Evolutionary conservation across 2,888 invertebrate species (phyloP).

Genomic region (Thyatira batis): DNA sequence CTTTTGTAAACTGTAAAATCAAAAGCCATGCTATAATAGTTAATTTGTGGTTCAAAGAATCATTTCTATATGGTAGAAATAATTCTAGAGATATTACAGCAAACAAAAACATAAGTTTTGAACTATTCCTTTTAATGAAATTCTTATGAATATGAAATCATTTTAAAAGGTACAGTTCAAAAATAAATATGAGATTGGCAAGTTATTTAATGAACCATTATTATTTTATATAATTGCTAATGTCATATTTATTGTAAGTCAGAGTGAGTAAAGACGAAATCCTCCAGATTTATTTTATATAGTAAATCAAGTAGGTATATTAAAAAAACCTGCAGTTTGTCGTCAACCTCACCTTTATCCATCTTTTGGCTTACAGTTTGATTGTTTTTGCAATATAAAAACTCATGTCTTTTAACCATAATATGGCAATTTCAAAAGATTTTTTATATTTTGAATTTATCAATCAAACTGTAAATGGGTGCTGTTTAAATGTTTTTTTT

Average conservation of each 20-base stretch:
- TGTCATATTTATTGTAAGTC: background rate
- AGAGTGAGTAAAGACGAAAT: background rate
- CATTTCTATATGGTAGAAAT: background rate
- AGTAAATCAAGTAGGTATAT: background rate
- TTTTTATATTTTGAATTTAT: background rate
- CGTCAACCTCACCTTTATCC: background rate
- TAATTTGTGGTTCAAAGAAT: background rate
- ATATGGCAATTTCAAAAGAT: background rate
- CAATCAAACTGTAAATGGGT: background rate
- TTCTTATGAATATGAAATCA: background rate
- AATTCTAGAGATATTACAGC: background rate
- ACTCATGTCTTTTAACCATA: background rate
- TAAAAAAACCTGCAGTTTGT: background rate
- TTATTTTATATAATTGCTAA: background rate
- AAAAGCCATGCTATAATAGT: slow-evolving; percentile 49
- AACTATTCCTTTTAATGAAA: background rate
- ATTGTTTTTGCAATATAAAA: background rate
- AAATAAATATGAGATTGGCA: background rate
- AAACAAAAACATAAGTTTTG: background rate
- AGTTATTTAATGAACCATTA: too few species aligned
- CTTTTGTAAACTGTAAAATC: slow-evolving; percentile 21
- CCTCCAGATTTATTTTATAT: background rate
- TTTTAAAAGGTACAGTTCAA: background rate
- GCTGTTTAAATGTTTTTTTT: background rate
- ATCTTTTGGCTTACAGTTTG: background rate